Evolutionary conservation across 2,888 invertebrate species (phyloP), one percentile per base, ranked within the genome.

Genomic region (Chydorus sphaericus): DNA sequence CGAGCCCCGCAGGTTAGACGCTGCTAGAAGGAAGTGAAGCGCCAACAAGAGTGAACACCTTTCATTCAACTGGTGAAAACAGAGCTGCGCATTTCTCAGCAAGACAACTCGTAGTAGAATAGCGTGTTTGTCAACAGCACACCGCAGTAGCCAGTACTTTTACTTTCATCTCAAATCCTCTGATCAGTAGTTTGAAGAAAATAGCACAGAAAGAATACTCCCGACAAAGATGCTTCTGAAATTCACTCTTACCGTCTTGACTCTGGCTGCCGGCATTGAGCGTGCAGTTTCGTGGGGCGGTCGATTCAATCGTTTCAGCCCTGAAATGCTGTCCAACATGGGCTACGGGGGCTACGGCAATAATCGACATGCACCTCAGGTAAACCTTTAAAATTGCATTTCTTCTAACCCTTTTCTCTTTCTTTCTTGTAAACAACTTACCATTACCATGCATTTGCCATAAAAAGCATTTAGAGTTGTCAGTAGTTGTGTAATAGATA

Each of bases 241-340:
- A 44, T 28, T 44, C 10, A 44, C 44, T 14, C 14, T 52, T 7
- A 18, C 18, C 8, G 16, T 52, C 4, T 36, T 52, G 20, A 23
- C 37, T 3, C 14, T 36, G 10, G 20, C 33, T 26, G 14, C 36
- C 33, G 18, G 33, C 2, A 8, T 52, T 36, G 33, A 20, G 14
- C 26, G 23, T 10, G 52, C 36, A n/a, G 23, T 36, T 29, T 37
- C 48, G 8, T 55, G 55, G 55, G 55, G 48, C 16, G 86, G 85
- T 0, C 75, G 85, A 28, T 88, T 87, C 73, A 88, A 87, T 70
- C 78, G 88, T 61, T 87, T 87, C 73, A 85, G 84, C 65, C 85
- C 86, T n/a, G 85, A 86, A 67, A 83, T 85, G 82, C 72, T 86
- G 44, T 80, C 83, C 58, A 85, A 85, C 69, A 73, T 85, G 70